Conservation (phyloP, 2,797 vertebrate species). For the Phoebastria nigripes region DNA sequence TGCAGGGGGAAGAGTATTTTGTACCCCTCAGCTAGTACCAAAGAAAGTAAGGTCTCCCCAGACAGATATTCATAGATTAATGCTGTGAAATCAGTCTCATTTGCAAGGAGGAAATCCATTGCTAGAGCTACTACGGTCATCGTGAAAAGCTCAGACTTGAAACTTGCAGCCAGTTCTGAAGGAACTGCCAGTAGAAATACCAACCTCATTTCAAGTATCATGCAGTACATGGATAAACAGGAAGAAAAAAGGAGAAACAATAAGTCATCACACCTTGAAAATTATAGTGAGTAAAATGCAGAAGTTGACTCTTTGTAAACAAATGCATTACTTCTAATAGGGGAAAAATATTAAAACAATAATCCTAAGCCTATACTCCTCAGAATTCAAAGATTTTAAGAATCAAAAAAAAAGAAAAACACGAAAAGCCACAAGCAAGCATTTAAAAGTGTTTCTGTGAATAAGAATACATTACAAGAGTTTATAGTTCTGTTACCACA, state of each 20-base stretch:
- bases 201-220: neutral
- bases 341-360: neutral
- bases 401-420: rapidly evolving
- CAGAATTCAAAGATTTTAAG: neutral
- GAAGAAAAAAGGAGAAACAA: rapidly evolving
- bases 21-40: neutral
- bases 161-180: neutral
- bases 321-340: neutral
- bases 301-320: neutral
- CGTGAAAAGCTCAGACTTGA: neutral
- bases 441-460: rapidly evolving
- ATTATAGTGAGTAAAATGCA: rapidly evolving
- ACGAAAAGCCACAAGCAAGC: neutral
- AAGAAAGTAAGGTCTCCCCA: neutral
- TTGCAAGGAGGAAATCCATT: neutral
- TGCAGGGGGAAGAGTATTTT: neutral
- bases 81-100: neutral
- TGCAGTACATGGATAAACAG: rapidly evolving
- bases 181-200: neutral
- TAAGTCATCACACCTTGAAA: neutral
- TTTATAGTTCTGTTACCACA: neutral
- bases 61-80: neutral
- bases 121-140: neutral
- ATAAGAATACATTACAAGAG: rapidly evolving
- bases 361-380: rapidly evolving